phyloP scores from a whole-genome alignment of 2,888 invertebrate genomes.

The Trichogramma evanescens region DNA sequence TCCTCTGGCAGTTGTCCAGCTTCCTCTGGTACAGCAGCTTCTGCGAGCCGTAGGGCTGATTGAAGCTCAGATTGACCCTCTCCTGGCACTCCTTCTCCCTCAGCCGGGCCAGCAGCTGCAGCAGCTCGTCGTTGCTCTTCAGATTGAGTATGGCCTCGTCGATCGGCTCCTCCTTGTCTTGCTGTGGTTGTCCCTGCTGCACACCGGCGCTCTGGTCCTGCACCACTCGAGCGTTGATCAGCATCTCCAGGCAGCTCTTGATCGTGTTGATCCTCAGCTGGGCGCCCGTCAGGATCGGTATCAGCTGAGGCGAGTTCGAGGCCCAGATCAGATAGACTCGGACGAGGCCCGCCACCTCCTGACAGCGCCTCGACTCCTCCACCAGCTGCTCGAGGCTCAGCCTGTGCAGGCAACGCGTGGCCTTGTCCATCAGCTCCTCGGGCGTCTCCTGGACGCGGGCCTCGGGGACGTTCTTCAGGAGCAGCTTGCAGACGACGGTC shows the following conservation, averaged over 20 bases:
- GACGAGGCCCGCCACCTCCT: slow-evolving; percentile 38
- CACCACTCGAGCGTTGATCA: slow-evolving; percentile 32
- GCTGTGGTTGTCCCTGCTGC: not conserved
- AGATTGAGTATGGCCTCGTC: slow-evolving; percentile 31
- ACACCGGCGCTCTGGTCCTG: slow-evolving; percentile 34
- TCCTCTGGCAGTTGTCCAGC: slow-evolving; percentile 34
- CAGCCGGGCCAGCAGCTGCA: slow-evolving; percentile 33
- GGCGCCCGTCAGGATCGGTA: slow-evolving; percentile 37
- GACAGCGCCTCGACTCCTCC: slow-evolving; percentile 33
- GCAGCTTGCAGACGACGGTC: slow-evolving; percentile 36
- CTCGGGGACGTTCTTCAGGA: slow-evolving; percentile 36
- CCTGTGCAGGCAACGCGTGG: slow-evolving; percentile 23
- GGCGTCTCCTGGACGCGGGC: slow-evolving; percentile 34
- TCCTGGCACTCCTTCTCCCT: slow-evolving; percentile 40
- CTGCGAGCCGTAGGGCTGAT: slow-evolving; percentile 36
- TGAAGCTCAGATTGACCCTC: slow-evolving; percentile 34
- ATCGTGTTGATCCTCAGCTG: slow-evolving; percentile 40
- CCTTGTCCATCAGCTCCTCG: slow-evolving; percentile 38
- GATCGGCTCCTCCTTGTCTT: slow-evolving; percentile 17
- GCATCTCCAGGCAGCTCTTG: slow-evolving; percentile 35
- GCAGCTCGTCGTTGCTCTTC: slow-evolving; percentile 37
- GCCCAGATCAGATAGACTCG: slow-evolving; percentile 38
- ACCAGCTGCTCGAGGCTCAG: slow-evolving; percentile 38
- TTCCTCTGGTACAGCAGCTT: slow-evolving; percentile 33
- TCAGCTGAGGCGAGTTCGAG: slow-evolving; percentile 31